Conservation (phyloP, 2,888 invertebrate species). For the Calameuta idolon region DNA sequence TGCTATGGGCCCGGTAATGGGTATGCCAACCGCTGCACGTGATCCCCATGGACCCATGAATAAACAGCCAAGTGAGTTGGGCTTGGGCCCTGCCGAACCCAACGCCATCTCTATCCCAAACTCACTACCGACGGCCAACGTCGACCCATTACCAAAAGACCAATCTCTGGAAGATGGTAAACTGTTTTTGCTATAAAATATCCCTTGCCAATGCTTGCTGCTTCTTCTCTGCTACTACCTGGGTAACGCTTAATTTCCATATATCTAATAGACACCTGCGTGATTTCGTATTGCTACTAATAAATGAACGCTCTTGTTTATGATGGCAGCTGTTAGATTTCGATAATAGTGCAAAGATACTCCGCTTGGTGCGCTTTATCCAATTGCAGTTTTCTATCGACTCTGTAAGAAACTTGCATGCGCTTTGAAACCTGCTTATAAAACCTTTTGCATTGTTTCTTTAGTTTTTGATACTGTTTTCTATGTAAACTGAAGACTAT, state of each 20-base stretch:
- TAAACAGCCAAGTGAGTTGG: constrained; percentile 78
- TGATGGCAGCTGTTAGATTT: not conserved
- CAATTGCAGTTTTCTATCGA: not conserved
- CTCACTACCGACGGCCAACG: constrained; percentile 61
- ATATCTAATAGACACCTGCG: not conserved
- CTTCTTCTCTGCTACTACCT: constrained; percentile 24
- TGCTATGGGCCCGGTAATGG: constrained; percentile 69
- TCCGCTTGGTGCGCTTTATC: not conserved
- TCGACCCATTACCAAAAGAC: constrained; percentile 64
- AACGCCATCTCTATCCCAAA: constrained; percentile 61
- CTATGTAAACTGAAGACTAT: not conserved
- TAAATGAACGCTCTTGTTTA: not conserved
- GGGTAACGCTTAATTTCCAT: constrained; percentile 35
- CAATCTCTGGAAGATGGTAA: constrained; percentile 67
- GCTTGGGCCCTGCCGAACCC: constrained; percentile 69
- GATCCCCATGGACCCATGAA: constrained; percentile 66
- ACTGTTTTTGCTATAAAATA: constrained; percentile 66
- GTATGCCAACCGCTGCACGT: constrained; percentile 59
- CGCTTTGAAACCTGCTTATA: not conserved
- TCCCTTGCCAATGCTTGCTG: constrained; percentile 69
- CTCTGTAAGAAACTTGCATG: not conserved
- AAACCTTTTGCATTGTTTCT: not conserved
- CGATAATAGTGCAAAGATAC: not conserved
- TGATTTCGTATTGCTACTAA: not conserved
- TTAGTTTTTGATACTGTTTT: not conserved